Percentiles rank a stretch among this genome's conserved stretches.
Evolutionary conservation across 2,888 invertebrate species (phyloP).

Genomic region (Limnephilus marmoratus): DNA sequence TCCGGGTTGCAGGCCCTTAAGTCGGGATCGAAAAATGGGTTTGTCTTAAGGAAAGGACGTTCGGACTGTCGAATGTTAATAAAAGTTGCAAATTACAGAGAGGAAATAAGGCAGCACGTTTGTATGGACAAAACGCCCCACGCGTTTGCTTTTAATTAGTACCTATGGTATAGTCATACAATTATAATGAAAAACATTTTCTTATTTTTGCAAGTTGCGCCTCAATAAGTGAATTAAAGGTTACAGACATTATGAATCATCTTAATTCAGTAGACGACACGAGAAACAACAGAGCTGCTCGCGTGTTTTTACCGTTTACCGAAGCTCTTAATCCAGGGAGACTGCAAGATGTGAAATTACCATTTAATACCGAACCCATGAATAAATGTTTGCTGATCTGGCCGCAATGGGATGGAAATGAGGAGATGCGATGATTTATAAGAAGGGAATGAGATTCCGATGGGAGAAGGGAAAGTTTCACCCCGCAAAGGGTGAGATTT

Average conservation of each 20-base stretch:
- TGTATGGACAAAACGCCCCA: too few species aligned
- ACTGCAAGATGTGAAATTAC: slow-evolving; percentile 51
- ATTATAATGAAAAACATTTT: too few species aligned
- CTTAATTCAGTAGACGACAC: not conserved
- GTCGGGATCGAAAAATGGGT: too few species aligned
- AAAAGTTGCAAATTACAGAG: too few species aligned
- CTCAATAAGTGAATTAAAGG: too few species aligned
- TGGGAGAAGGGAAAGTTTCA: slow-evolving; percentile 39
- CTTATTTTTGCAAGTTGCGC: too few species aligned
- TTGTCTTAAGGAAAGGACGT: too few species aligned
- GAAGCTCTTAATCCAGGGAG: slow-evolving; percentile 7
- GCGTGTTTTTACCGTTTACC: not conserved
- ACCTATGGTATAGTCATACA: too few species aligned
- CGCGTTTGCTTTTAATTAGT: too few species aligned
- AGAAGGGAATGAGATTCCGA: slow-evolving; percentile 42
- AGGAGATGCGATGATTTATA: slow-evolving; percentile 61
- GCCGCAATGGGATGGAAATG: slow-evolving; percentile 32
- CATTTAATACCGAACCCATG: slow-evolving; percentile 55
- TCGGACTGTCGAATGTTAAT: too few species aligned
- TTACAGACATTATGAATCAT: not conserved
- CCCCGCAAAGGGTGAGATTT: not conserved
- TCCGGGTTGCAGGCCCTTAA: too few species aligned
- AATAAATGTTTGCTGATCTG: slow-evolving; percentile 62
- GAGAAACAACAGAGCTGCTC: not conserved
- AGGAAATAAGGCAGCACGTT: too few species aligned